Base-by-base conservation (phyloP, 1,140 invertebrate species). In the Sarcophaga bullata region DNA sequence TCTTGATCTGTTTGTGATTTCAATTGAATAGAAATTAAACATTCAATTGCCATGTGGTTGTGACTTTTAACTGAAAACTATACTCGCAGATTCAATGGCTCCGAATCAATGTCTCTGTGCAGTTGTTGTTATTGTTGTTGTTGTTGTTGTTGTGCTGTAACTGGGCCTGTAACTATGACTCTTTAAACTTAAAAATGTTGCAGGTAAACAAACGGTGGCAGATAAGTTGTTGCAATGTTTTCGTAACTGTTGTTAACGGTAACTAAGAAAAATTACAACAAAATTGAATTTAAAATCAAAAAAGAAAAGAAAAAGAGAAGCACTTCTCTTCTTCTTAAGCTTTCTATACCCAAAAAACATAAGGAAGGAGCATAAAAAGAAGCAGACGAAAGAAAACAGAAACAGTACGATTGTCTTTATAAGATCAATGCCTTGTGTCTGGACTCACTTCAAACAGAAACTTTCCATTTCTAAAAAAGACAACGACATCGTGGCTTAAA, bases 401-500 rank as follows among this genome's bases (percentile, higher is more conserved):
- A 37, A 37, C 25, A 37, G 17, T 78, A 78, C 25, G 50, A 50
- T 78, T 78, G 75, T 49, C 49, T 78, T 52, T 17, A 50, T 19
- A 50, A 78, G 75, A 78, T 78, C 75, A 78, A 78, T 78, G 75
- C 48, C 75, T 78, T 73, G 25, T 78, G 48, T 78, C 75, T 78
- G 75, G 75, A 19, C 75, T 49, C 17, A 50, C 75, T 19, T 78
- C 48, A 50, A 52, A 50, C 25, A 37, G 15, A 50, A 78, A 78
- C 75, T 78, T 78, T 78, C 75, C 75, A 78, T 78, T 78, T 78
- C 75, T 78, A 78, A 78, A 72, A 52, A 75, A 46, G 49, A 78
- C 75, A 78, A 78, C 75, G 25, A 78, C n/a, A 50, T 78, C 75
- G 49, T 78, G 62, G 75, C 75, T 78, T 78, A 48, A 8, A 19